phyloP scores from a whole-genome alignment of 2,888 invertebrate species.

The Nineta flava region DNA sequence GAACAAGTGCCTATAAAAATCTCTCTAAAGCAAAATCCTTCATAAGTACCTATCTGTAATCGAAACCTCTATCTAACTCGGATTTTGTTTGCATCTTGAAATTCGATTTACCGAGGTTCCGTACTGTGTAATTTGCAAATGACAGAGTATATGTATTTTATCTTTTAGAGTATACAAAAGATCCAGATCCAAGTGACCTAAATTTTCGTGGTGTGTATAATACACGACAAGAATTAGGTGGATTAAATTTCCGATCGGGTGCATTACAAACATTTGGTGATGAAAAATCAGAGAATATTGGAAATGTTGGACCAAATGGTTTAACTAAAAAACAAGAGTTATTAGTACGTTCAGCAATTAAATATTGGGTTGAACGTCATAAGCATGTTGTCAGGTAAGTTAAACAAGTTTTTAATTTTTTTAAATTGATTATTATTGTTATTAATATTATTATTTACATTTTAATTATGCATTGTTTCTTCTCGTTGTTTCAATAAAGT shows the following conservation, averaged over 20 bases:
- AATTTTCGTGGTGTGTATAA: constrained; percentile 55
- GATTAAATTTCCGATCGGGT: constrained; percentile 46
- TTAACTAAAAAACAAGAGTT: constrained; percentile 69
- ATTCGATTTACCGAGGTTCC: too few species aligned
- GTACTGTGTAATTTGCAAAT: too few species aligned
- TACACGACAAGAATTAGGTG: constrained; percentile 62
- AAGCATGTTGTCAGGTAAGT: constrained; percentile 73
- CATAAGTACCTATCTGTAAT: too few species aligned
- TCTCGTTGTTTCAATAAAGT: neutral
- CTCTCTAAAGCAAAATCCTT: too few species aligned
- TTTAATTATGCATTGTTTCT: neutral
- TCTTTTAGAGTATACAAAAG: constrained; percentile 25
- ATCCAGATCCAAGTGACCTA: constrained; percentile 31
- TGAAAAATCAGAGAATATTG: constrained; percentile 20
- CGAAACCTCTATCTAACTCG: too few species aligned
- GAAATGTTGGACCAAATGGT: constrained; percentile 56
- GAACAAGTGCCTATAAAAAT: too few species aligned
- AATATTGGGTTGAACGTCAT: constrained; percentile 80
- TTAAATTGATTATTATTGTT: neutral
- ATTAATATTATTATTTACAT: neutral
- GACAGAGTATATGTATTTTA: too few species aligned
- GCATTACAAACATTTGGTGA: constrained; percentile 45
- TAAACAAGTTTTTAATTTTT: neutral
- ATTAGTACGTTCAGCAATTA: constrained; percentile 71
- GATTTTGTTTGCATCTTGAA: too few species aligned